Conservation (phyloP, 2,888 invertebrate genomes). For the Melitaea athalia region DNA sequence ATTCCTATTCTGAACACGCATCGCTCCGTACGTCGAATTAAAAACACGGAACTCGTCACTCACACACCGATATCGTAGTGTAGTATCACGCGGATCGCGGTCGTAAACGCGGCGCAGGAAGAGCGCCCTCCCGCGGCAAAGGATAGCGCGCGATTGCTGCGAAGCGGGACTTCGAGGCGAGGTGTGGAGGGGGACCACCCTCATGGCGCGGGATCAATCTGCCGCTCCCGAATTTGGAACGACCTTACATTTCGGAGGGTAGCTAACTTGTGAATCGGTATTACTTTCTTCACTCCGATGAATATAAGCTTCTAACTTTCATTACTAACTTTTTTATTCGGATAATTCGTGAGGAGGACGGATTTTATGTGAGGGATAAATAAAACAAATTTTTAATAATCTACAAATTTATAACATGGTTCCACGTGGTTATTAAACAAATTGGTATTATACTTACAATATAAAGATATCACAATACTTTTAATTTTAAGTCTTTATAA, state of each 20-base stretch:
- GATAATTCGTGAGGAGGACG: slow-evolving; percentile 18
- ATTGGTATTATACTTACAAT: slow-evolving; percentile 60
- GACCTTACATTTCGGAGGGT: slow-evolving; percentile 52
- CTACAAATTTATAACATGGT: slow-evolving; percentile 70
- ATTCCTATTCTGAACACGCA: slow-evolving; percentile 73
- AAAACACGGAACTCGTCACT: slow-evolving; percentile 67
- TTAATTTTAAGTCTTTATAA: slow-evolving; percentile 70
- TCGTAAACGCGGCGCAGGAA: slow-evolving; percentile 48
- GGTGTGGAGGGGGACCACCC: slow-evolving; percentile 72
- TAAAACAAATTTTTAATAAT: slow-evolving; percentile 59
- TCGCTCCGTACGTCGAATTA: slow-evolving; percentile 63
- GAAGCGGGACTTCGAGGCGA: slow-evolving; percentile 50
- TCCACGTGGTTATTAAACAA: slow-evolving; percentile 57
- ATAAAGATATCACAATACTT: slow-evolving; percentile 79
- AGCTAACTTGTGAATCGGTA: slow-evolving; percentile 32
- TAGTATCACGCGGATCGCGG: slow-evolving; percentile 52
- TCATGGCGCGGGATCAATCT: slow-evolving; percentile 62
- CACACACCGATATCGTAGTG: slow-evolving; percentile 55
- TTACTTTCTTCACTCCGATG: slow-evolving; percentile 28
- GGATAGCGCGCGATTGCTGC: slow-evolving; percentile 78
- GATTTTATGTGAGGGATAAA: slow-evolving; percentile 44
- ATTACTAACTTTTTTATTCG: slow-evolving; percentile 27
- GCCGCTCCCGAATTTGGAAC: slow-evolving; percentile 51
- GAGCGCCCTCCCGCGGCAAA: slow-evolving; percentile 76
- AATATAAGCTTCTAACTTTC: slow-evolving; percentile 27